Base-by-base conservation (phyloP, 2,113 vertebrate genomes). In the Petrocephalus microphthalmus region DNA sequence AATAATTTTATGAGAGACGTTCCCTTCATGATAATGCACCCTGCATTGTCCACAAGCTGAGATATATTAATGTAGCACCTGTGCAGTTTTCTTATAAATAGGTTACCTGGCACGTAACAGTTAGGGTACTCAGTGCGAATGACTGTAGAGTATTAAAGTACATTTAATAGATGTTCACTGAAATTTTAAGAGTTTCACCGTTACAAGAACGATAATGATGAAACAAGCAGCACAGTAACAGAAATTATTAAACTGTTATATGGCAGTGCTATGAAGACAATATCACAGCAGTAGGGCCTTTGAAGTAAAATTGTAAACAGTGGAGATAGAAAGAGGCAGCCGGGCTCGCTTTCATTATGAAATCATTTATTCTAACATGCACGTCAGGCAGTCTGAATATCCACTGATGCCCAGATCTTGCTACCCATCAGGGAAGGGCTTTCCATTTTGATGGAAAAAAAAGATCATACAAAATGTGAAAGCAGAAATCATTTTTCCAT, bases 321-420 rank as follows among this genome's bases (percentile, higher is more conserved):
- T 57, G 19, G 54, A 86, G 53, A 37, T 47, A 51, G 20, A 71
- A 83, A 29, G 20, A 89, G 29, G 57, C 8, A 67, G 52, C 13
- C 81, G 71, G n/a, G 37, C 51, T 56, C 22, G 47, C 6, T 47
- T 88, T 88, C 49, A 87, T 82, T 87, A 89, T 89, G 91, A 89
- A 91, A 91, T 85, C 49, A 86, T 89, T 90, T 87, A 89, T 90
- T 91, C 89, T 86, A 85, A 87, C 54, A 60, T 90, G 89, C 88
- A 52, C 71, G 47, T 33, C 22, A 87, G 84, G 25, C 81, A 25
- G 52, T 87, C 84, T 71, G 20, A 88, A 87, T 85, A 89, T 78
- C 78, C 85, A 86, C n/a, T 20, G 52, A 85, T 87, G 78, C 49
- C 85, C 88, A 89, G 25, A 53, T 89, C 78, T 42, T 85, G 60